Percentiles rank a stretch among this genome's conserved stretches.
Evolutionary conservation across 2,888 invertebrate species (phyloP).

Genomic region (Chironomus riparius): DNA sequence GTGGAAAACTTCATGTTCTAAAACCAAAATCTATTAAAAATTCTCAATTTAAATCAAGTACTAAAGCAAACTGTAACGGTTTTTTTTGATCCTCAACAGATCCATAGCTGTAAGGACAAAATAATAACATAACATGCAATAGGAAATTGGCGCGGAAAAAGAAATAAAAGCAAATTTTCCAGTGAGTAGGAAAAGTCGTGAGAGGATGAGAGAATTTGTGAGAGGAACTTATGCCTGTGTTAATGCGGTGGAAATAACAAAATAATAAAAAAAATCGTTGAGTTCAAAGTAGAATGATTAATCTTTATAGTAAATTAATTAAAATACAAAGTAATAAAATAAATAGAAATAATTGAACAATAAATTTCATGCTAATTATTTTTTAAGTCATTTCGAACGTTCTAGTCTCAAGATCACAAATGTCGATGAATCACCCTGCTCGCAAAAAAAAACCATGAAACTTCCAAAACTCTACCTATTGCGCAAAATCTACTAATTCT

Average conservation of each 20-base stretch:
- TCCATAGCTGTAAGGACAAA: too few species aligned
- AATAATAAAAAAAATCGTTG: too few species aligned
- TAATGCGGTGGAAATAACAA: not conserved
- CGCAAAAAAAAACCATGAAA: not conserved
- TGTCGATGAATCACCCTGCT: slow-evolving; percentile 6
- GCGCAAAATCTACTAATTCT: slow-evolving; percentile 5
- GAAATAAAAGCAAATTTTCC: not conserved
- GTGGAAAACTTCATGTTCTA: too few species aligned
- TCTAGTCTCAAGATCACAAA: not conserved
- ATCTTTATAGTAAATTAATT: too few species aligned
- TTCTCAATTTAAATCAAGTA: not conserved
- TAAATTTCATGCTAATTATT: too few species aligned
- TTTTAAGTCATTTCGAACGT: not conserved
- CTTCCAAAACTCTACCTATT: not conserved
- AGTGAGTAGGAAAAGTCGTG: not conserved
- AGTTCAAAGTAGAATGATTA: too few species aligned
- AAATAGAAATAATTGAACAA: too few species aligned
- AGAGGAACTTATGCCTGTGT: not conserved
- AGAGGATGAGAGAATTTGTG: not conserved
- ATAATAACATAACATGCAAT: not conserved
- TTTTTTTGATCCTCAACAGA: too few species aligned
- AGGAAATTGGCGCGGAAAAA: not conserved
- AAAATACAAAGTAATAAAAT: too few species aligned
- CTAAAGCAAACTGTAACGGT: not conserved
- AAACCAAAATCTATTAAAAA: too few species aligned